Conservation (phyloP, 1,140 invertebrate genomes). For the Neelides sp. region DNA sequence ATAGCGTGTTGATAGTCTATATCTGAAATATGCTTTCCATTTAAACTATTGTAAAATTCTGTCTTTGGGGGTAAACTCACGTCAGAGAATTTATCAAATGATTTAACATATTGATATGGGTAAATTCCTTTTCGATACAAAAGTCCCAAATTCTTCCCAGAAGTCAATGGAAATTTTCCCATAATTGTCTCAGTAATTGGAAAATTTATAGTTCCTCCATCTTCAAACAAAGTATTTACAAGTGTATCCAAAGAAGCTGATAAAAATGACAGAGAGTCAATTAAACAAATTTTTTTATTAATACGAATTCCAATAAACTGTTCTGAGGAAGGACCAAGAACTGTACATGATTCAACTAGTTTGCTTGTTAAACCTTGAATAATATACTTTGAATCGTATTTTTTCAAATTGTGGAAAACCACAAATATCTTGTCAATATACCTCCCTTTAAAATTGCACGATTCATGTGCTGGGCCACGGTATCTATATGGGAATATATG, state of each 20-base stretch:
- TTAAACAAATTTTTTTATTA: slow-evolving; percentile 10
- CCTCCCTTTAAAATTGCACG: too few relatives aligned
- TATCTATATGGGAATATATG: too few relatives aligned
- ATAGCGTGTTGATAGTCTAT: slow-evolving; percentile 31
- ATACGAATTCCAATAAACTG: slow-evolving; percentile 13
- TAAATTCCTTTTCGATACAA: slow-evolving; percentile 11
- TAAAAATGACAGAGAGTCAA: slow-evolving; percentile 13
- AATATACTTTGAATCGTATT: slow-evolving; percentile 15
- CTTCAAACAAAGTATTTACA: slow-evolving; percentile 9
- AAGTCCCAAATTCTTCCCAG: not conserved
- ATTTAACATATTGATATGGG: slow-evolving; percentile 11
- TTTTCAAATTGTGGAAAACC: slow-evolving; percentile 9
- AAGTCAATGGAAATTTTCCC: too few relatives aligned
- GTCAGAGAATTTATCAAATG: slow-evolving; percentile 24
- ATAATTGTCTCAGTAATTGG: not conserved
- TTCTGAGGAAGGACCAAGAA: slow-evolving; percentile 12
- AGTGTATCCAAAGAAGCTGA: not conserved
- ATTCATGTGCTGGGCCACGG: too few relatives aligned
- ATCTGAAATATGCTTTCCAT: not conserved
- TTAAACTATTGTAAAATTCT: slow-evolving; percentile 19
- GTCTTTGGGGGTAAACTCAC: slow-evolving; percentile 18
- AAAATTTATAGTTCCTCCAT: too few relatives aligned
- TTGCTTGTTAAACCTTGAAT: slow-evolving; percentile 9
- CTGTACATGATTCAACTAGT: not conserved
- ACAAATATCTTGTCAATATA: not conserved